Evolutionary conservation across 2,888 invertebrate species (phyloP).

Genomic region (Nephrotoma flavescens): DNA sequence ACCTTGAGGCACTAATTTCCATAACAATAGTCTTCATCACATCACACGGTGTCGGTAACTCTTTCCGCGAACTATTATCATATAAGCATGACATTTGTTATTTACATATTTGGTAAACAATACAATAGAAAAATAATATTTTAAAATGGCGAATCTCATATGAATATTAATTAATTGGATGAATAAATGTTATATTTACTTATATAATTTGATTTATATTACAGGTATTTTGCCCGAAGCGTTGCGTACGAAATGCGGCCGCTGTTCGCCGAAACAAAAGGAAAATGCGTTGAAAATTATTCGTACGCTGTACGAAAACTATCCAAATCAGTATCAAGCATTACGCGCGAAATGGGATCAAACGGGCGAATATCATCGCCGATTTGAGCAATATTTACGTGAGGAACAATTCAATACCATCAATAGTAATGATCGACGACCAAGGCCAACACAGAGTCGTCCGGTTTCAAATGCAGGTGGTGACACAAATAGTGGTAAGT

Average conservation of each 20-base stretch:
- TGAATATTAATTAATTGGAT: neutral
- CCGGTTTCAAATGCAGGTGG: neutral
- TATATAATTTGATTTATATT: conserved; percentile 8
- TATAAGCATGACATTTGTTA: neutral
- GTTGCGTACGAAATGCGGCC: conserved; percentile 45
- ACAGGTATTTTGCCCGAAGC: conserved; percentile 58
- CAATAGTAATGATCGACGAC: conserved; percentile 9
- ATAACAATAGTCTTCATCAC: neutral
- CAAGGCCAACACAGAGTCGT: neutral
- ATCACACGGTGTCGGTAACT: neutral
- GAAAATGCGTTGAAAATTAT: conserved; percentile 52
- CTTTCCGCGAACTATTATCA: neutral
- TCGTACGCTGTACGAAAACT: conserved; percentile 43
- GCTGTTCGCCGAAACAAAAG: conserved; percentile 52
- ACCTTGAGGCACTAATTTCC: neutral
- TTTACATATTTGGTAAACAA: neutral
- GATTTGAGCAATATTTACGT: conserved; percentile 29
- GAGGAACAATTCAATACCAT: conserved; percentile 18
- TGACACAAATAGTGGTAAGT: neutral
- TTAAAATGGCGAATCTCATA: neutral
- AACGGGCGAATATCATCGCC: conserved; percentile 43
- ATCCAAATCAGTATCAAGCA: conserved; percentile 51
- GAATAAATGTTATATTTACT: neutral
- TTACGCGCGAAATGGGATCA: conserved; percentile 54
- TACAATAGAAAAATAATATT: neutral